A percentile compares a stretch with the other conserved stretches of the same genome.
phyloP scores from a whole-genome alignment of 1,140 invertebrate genomes.

The Atopsyche davidsoni region DNA sequence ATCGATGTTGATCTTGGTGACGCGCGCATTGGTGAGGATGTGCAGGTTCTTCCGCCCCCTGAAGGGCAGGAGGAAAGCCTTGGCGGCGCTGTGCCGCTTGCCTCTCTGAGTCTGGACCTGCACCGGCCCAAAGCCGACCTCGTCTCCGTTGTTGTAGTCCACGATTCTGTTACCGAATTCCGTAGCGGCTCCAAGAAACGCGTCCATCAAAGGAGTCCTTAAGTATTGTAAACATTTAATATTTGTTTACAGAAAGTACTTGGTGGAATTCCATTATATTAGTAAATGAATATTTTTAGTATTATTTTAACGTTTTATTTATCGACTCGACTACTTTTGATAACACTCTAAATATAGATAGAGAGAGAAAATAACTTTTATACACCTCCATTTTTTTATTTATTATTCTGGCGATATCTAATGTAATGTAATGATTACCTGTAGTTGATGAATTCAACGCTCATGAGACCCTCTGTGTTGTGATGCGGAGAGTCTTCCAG shows the following conservation, averaged over 20 bases:
- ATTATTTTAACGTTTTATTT: no score
- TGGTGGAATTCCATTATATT: not conserved
- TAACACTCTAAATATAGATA: no score
- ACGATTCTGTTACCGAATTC: slow-evolving; percentile 48
- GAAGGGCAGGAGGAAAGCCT: slow-evolving; percentile 51
- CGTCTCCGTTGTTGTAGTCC: slow-evolving; percentile 46
- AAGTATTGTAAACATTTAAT: slow-evolving; percentile 14
- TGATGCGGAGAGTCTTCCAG: slow-evolving; percentile 50
- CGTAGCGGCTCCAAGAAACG: slow-evolving; percentile 52
- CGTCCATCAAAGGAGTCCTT: slow-evolving; percentile 36
- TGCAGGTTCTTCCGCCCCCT: slow-evolving; percentile 58
- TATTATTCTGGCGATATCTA: no score
- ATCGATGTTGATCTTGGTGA: slow-evolving; percentile 58
- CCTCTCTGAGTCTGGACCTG: slow-evolving; percentile 57
- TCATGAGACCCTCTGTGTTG: slow-evolving; percentile 48
- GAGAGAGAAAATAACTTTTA: no score
- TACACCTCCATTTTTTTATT: no score
- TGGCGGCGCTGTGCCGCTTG: slow-evolving; percentile 47
- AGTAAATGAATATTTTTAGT: not conserved
- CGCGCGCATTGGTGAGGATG: slow-evolving; percentile 51
- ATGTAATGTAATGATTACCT: slow-evolving; percentile 36
- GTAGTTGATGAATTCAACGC: slow-evolving; percentile 50
- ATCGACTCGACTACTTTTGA: no score
- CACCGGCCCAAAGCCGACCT: slow-evolving; percentile 46
- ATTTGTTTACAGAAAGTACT: slow-evolving; percentile 27